A percentile compares a stretch with the other conserved stretches of the same genome.
phyloP scores from a whole-genome alignment of 2,888 invertebrate species.

The Heliconius hortense region DNA sequence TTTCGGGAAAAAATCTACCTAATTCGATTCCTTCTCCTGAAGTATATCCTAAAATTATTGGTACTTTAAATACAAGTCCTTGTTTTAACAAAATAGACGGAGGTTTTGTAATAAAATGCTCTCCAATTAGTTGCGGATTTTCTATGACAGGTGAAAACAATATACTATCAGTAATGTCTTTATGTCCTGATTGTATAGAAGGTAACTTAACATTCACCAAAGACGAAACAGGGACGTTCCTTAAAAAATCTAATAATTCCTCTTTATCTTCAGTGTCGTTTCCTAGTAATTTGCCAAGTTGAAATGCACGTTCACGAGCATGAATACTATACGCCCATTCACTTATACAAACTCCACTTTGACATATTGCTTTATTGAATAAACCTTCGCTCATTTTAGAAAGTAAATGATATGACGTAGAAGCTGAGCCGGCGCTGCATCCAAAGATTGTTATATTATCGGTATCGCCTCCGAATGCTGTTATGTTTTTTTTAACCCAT shows the following conservation, averaged over 20 bases:
- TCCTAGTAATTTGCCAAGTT: conserved; percentile 69
- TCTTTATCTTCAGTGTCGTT: conserved; percentile 64
- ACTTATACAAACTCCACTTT: conserved; percentile 74
- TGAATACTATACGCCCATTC: conserved; percentile 72
- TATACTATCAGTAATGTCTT: conserved; percentile 64
- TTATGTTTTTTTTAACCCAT: conserved; percentile 74
- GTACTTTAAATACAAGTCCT: conserved; percentile 62
- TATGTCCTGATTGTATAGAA: conserved; percentile 51
- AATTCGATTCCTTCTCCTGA: conserved; percentile 75
- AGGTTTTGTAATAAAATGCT: conserved; percentile 61
- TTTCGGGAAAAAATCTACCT: conserved; percentile 60
- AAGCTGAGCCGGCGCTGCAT: conserved; percentile 73
- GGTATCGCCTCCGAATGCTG: conserved; percentile 69
- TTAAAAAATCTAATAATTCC: conserved; percentile 65
- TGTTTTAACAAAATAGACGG: conserved; percentile 58
- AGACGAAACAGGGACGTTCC: conserved; percentile 56
- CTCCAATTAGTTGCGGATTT: conserved; percentile 54
- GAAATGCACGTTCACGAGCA: conserved; percentile 66
- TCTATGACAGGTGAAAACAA: conserved; percentile 74
- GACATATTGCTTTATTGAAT: conserved; percentile 76
- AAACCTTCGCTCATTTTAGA: conserved; percentile 72
- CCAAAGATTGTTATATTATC: conserved; percentile 74
- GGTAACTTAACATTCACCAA: conserved; percentile 67
- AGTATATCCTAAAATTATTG: conserved; percentile 70
- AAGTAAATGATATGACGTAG: conserved; percentile 66